Conservation (phyloP, 92 coral and sea anemone genomes). For the Porites rus region DNA sequence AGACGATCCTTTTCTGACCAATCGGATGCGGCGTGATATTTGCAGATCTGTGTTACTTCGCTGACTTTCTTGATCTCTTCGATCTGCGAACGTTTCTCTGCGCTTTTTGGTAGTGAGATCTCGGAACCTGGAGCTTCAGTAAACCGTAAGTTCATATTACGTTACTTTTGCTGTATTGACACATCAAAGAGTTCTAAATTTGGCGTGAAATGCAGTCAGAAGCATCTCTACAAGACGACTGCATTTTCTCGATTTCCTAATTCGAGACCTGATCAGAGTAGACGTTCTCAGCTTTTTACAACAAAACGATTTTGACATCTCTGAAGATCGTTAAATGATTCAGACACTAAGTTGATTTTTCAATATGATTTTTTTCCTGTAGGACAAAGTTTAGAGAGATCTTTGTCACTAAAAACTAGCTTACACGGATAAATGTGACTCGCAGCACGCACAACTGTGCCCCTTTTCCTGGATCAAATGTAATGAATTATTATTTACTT, state of each 20-base stretch:
- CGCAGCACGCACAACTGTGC: slow-evolving; percentile 11
- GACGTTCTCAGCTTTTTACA: too few relatives aligned
- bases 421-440: not conserved
- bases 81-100: not conserved
- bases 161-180: not conserved
- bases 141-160: slow-evolving; percentile 25
- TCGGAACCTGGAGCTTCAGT: not conserved
- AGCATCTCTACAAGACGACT: not conserved
- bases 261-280: too few relatives aligned
- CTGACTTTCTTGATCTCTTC: not conserved
- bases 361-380: not conserved
- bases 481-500: too few relatives aligned
- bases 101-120: not conserved
- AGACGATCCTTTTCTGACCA: slow-evolving; percentile 4
- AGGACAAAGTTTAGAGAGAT: not conserved
- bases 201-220: not conserved
- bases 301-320: not conserved
- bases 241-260: too few relatives aligned
- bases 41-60: not conserved
- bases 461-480: not conserved
- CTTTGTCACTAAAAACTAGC: not conserved
- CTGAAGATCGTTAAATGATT: not conserved
- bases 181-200: not conserved
- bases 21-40: slow-evolving; percentile 4
- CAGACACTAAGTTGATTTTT: not conserved